phyloP scores from a whole-genome alignment of 2,113 vertebrate species.

The Hypomesus transpacificus region DNA sequence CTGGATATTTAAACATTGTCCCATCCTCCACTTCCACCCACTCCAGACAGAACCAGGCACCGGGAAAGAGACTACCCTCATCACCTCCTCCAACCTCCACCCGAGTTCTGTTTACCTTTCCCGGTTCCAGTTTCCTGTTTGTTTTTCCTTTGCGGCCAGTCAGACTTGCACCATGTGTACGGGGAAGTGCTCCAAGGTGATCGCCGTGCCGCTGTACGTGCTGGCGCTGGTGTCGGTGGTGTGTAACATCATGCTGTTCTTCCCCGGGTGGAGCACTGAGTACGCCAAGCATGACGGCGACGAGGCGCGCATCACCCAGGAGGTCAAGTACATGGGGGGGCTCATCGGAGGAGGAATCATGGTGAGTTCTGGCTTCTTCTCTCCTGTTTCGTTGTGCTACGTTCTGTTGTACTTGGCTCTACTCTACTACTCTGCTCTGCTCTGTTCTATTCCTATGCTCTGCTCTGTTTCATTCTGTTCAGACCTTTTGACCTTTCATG shows the following conservation, averaged over 20 bases:
- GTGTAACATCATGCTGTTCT: constrained; percentile 70
- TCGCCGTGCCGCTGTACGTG: constrained; percentile 61
- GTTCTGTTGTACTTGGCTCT: too few relatives aligned
- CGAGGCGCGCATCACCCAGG: constrained; percentile 38
- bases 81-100: not conserved
- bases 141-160: not conserved
- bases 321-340: constrained; percentile 69
- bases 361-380: constrained; percentile 46
- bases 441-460: too few relatives aligned
- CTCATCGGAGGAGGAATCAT: constrained; percentile 66
- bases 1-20: not conserved
- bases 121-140: not conserved
- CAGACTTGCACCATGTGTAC: constrained; percentile 61
- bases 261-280: constrained; percentile 46
- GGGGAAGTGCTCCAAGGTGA: constrained; percentile 61
- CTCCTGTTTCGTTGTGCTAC: not conserved
- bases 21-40: not conserved
- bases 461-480: too few relatives aligned
- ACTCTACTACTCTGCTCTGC: too few relatives aligned
- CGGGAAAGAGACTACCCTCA: not conserved
- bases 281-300: constrained; percentile 12
- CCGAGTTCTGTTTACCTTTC: not conserved
- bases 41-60: not conserved
- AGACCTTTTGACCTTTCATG: too few relatives aligned
- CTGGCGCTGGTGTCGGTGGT: constrained; percentile 56